These are phyloP conservation scores for Drosophila grimshawi DNA, from an alignment of 1,140 invertebrate species.

Conservation along the genomic window DNA sequence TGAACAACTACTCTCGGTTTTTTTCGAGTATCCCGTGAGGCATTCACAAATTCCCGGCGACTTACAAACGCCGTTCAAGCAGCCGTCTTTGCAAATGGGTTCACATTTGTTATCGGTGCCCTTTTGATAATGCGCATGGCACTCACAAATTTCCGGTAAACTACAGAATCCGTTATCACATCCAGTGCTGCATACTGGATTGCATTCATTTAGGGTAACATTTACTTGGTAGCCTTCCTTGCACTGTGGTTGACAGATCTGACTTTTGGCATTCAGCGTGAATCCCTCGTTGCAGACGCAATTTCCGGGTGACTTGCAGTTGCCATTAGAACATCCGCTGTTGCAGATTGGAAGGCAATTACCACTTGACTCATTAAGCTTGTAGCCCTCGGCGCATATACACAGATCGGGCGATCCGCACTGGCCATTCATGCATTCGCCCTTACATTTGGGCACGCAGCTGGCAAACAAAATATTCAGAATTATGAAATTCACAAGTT, in stretches of 20 bases:
- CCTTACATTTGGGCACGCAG: constrained; percentile 52
- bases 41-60: constrained; percentile 39
- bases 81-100: constrained; percentile 34
- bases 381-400: constrained; percentile 8
- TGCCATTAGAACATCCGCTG: constrained; percentile 47
- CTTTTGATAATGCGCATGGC: constrained; percentile 85
- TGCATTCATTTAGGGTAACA: constrained; percentile 16
- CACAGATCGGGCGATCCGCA: constrained; percentile 41
- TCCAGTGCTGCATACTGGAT: constrained; percentile 42
- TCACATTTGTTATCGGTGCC: constrained; percentile 46
- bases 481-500: neutral
- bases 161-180: constrained; percentile 61
- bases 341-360: constrained; percentile 52
- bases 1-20: constrained; percentile 4
- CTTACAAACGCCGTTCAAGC: constrained; percentile 33
- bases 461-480: constrained; percentile 10
- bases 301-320: constrained; percentile 31
- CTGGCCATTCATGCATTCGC: constrained; percentile 33
- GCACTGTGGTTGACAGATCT: constrained; percentile 49
- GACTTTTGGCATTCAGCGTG: constrained; percentile 22
- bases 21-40: constrained; percentile 11
- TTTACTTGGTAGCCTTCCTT: constrained; percentile 25
- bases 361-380: constrained; percentile 22
- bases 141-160: constrained; percentile 52
- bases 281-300: constrained; percentile 55